Evolutionary conservation across 1,140 invertebrate species (phyloP).

Genomic region (Drosophila jambulina): DNA sequence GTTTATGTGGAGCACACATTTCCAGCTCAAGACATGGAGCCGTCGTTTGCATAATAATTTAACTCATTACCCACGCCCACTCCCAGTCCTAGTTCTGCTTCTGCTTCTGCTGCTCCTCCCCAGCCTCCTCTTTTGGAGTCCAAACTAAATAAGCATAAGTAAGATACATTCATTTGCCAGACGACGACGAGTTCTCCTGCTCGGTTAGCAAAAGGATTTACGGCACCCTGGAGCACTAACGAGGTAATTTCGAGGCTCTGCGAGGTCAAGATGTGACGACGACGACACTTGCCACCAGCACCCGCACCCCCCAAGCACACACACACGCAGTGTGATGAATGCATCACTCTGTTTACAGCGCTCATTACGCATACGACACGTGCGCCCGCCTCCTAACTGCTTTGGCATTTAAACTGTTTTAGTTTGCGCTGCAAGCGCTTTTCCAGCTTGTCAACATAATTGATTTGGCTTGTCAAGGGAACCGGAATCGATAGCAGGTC

Average conservation of each 20-base stretch:
- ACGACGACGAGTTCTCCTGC: slow-evolving; percentile 19
- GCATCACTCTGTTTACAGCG: slow-evolving; percentile 14
- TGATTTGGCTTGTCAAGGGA: slow-evolving; percentile 31
- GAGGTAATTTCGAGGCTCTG: slow-evolving; percentile 44
- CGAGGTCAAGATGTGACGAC: slow-evolving; percentile 45
- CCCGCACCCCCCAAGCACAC: background rate
- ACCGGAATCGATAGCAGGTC: slow-evolving; percentile 14
- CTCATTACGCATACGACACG: slow-evolving; percentile 54
- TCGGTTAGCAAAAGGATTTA: slow-evolving; percentile 36
- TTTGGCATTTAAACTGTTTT: slow-evolving; percentile 21
- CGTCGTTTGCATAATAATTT: slow-evolving; percentile 82
- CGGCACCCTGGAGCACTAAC: slow-evolving; percentile 48
- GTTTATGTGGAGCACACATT: slow-evolving; percentile 60
- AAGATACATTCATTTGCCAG: slow-evolving; percentile 57
- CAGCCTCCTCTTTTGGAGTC: slow-evolving; percentile 23
- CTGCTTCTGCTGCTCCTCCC: background rate
- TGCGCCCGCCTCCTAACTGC: slow-evolving; percentile 27
- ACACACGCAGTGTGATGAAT: slow-evolving; percentile 28
- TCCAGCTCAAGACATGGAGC: slow-evolving; percentile 51
- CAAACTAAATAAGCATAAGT: slow-evolving; percentile 74
- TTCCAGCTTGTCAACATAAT: slow-evolving; percentile 35
- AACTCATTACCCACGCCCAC: slow-evolving; percentile 64
- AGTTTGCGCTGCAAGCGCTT: slow-evolving; percentile 10
- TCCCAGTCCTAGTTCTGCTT: background rate
- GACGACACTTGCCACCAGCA: slow-evolving; percentile 32